Evolutionary conservation across 2,888 invertebrate species (phyloP).

Genomic region (Tenodera sinensis): DNA sequence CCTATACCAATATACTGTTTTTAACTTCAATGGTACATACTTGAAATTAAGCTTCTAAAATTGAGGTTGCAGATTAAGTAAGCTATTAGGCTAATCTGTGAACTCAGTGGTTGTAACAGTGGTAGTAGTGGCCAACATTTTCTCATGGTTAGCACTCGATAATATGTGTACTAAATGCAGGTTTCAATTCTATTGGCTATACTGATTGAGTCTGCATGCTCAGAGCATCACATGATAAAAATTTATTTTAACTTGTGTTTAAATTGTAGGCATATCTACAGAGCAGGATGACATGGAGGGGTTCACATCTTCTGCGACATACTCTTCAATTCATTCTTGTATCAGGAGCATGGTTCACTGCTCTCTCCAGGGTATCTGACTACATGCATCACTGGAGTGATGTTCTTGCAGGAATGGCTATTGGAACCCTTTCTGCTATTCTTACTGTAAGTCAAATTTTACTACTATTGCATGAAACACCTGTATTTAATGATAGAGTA

Average conservation of each 20-base stretch:
- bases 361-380: conserved; percentile 88
- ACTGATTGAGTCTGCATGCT: background rate
- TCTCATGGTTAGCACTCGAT: too few species aligned
- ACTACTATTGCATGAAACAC: too few species aligned
- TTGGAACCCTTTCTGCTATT: conserved; percentile 64
- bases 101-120: too few species aligned
- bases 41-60: too few species aligned
- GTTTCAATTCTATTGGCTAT: too few species aligned
- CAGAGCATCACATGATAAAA: background rate
- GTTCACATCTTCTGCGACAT: conserved; percentile 76
- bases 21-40: too few species aligned
- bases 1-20: too few species aligned
- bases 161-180: too few species aligned
- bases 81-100: too few species aligned
- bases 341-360: conserved; percentile 78
- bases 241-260: background rate
- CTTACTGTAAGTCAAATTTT: conserved; percentile 56
- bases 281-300: conserved; percentile 74
- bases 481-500: too few species aligned
- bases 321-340: conserved; percentile 77
- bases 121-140: too few species aligned
- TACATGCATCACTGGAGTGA: conserved; percentile 99
- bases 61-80: too few species aligned
- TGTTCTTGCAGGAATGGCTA: conserved; percentile 74
- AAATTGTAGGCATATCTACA: conserved; percentile 63